Base-by-base conservation (phyloP, 2,888 invertebrate genomes). In the Drosophila buzzatii region DNA sequence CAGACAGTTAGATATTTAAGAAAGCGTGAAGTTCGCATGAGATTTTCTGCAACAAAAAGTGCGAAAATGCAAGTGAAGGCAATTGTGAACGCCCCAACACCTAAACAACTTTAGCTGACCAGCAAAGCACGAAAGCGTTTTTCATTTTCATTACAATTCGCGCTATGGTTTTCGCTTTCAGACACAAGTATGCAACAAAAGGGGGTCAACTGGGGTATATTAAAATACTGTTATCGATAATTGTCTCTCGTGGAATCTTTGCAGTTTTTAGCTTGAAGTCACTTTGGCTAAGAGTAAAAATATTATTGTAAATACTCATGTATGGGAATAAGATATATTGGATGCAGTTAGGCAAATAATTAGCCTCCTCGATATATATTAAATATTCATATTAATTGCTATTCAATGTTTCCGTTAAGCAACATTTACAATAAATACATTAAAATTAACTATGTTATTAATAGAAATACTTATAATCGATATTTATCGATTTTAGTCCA, bases 21-120 rank as follows among this genome's bases (percentile, higher is more conserved):
- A 90, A 85, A 90, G 90, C 90, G 85, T 85, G 74, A 82, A 85
- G 84, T 57, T 62, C 41, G 70, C 90, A 73, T 71, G 47, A 7
- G 47, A 60, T 76, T 90, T 84, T 79, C 90, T 71, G 79, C 74
- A 63, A 70, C 66, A 70, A 83, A 77, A 70, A 66, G 57, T 70
- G 73, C 66, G 87, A 89, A 90, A 85, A 72, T 85, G 90, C 82
- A 85, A 85, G 85, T 85, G 88, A 16, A 64, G 39, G 45, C 27
- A 12, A 66, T 37, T 37, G 52, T 37, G 52, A 53, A 70, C 67
- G 47, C 45, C 41, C 31, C 45, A 70, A 63, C 49, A 53, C 45
- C 31, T 23, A 37, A 58, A 70, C 18, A 45, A 20, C 37, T 42
- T 37, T 12, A 33, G 18, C 39, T 71, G 77, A 71, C 72, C 81